Base-by-base conservation (phyloP, 1,140 invertebrate species). In the Mylabris phalerata region DNA sequence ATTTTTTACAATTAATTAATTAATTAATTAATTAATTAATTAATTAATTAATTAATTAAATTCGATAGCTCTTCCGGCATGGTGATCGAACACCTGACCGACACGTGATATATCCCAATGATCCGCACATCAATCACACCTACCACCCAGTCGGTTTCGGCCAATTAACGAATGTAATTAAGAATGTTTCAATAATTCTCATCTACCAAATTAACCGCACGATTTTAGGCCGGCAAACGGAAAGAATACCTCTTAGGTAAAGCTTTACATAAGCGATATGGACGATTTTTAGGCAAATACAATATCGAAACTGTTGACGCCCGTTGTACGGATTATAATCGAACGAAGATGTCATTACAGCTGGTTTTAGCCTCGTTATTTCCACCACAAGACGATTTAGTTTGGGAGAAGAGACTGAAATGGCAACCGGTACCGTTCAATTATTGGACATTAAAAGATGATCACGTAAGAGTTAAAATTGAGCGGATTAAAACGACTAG, bases 231-330 rank as follows among this genome's bases (percentile, higher is more conserved):
- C 70, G 57, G 75, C 40, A 55, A 55, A 55, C 44, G 27, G 38
- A 55, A 80, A 60, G 79, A 83, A 49, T 87, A 80, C 66, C 73
- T 80, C 65, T 75, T 80, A 65, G 86, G 86, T 25, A 63, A 78
- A 57, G 84, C 76, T 67, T 64, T 88, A 41, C 73, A 83, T 59
- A 67, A 78, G 57, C 75, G 82, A 55, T 88, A 87, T 65, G 70
- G 75, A 41, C 61, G 74, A 42, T 84, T 84, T 68, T 67, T 87
- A 45, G 80, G 79, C 9, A 69, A 71, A 24, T 88, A 85, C 65
- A 77, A 70, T 63, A 77, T 80, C 4, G 72, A 82, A 3, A 50
- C 47, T 27, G 59, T 61, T 9, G 47, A 59, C 27, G 57, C 60
- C 10, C 54, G 48, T 19, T 55, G 47, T 11, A 62, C 62, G 5